Percentiles rank a stretch among this genome's conserved stretches.
These are phyloP conservation scores for Miopithecus talapoin DNA, from an alignment of 2,797 vertebrate species.

Conservation along the genomic window DNA sequence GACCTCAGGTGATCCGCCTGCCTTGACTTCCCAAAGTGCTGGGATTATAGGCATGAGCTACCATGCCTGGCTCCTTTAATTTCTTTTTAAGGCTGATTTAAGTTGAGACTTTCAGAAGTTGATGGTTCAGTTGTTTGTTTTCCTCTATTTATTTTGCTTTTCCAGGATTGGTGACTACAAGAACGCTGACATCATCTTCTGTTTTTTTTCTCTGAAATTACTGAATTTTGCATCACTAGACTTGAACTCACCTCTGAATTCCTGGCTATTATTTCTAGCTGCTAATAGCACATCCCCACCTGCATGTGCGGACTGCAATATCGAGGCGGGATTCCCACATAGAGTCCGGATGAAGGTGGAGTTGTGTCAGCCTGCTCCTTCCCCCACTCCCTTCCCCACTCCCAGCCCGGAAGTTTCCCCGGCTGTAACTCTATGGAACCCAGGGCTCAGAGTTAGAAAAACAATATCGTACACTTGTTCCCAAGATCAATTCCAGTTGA, in stretches of 20 bases:
- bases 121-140: neutral
- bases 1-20: no score
- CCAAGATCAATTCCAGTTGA: no score
- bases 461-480: neutral
- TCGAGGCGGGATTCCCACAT: accelerated
- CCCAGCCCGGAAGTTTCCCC: neutral
- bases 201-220: neutral
- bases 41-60: no score
- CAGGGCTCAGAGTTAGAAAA: neutral
- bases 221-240: neutral
- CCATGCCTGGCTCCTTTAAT: neutral
- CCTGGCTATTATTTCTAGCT: neutral
- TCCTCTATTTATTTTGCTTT: neutral
- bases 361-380: neutral
- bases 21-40: no score
- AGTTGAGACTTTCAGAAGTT: neutral
- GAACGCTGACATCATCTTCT: accelerated
- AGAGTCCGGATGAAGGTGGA: neutral
- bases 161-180: neutral
- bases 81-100: neutral
- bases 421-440: neutral
- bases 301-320: accelerated
- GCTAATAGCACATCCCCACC: neutral
- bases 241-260: neutral
- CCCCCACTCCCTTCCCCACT: neutral